Percentiles rank a stretch among this genome's conserved stretches.
Evolutionary conservation across 2,797 vertebrate genomes (phyloP).

Genomic region (Uromys caudimaculatus): DNA sequence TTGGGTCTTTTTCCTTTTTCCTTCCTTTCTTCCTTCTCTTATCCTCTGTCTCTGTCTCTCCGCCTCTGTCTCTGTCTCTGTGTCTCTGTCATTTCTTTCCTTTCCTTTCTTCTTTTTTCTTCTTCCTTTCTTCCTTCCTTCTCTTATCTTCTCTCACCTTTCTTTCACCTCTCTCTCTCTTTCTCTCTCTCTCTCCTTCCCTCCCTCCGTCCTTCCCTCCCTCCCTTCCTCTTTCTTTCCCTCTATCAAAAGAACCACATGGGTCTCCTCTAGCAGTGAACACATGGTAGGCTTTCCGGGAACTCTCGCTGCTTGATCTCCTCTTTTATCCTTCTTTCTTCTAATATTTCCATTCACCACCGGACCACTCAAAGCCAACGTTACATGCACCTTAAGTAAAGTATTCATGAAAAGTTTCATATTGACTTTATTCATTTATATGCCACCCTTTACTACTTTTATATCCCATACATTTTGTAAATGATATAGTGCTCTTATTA

Average conservation of each 20-base stretch:
- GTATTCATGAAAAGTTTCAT: not conserved
- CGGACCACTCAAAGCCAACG: not conserved
- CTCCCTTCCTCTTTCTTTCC: too few relatives aligned
- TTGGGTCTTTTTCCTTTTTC: not conserved
- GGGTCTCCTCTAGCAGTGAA: not conserved
- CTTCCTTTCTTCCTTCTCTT: not conserved
- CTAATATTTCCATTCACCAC: not conserved
- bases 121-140: not conserved
- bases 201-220: too few relatives aligned
- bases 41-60: not conserved
- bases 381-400: conserved; percentile 1
- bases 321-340: not conserved
- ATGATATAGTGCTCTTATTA: not conserved
- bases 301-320: not conserved
- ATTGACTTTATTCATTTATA: not conserved
- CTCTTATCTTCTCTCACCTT: not conserved
- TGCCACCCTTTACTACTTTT: not conserved
- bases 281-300: not conserved
- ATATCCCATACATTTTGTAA: not conserved
- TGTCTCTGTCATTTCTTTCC: too few relatives aligned
- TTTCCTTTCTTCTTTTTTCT: accelerated
- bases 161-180: not conserved
- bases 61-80: not conserved
- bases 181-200: accelerated
- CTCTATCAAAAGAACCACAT: not conserved